Evolutionary conservation across 92 coral and sea anemone genomes (phyloP), one percentile per base, ranked within the genome.

Genomic region (Montipora capitata): DNA sequence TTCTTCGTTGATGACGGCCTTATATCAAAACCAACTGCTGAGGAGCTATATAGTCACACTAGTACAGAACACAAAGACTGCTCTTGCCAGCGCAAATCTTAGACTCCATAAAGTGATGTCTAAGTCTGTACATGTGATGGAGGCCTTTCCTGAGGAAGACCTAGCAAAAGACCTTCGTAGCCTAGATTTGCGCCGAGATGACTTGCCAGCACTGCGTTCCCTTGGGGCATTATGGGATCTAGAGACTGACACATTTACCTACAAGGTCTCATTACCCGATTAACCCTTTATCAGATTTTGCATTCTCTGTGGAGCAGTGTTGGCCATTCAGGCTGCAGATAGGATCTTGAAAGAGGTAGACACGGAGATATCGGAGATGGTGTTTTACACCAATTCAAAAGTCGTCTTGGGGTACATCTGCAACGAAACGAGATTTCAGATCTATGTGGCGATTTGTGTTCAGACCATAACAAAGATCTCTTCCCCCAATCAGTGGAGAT

Each of bases 1-100:
- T 91, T 91, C 63, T 91, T 86, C 51, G 84, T 91, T 16, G 92
- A 91, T 56, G 91, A 86, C 40, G 91, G 91, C 9, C 64, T 87
- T 41, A 58, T 82, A 51, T 91, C 88, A 18, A 68, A 44, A 3
- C 2, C 64, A 15, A 43, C 79, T 41, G 56, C 64, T 1, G 56
- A 68, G 64, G 78, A 57, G 88, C 88, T 5, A 77, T 76, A 57
- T 40, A 81, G 27, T 20, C 27, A 20, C 27, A 20, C 27, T 20
- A 20, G 27, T 20, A 20, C 27, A 20, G 27, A 20, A 20, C 27
- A 20, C 27, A 20, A 20, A 20, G 27, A 20, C 27, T 20, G 27
- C 27, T 20, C 27, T 20, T 57, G 87, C 82, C 57, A 72, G 85
- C 3, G 72, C 84, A n/a, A 90, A 79, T 49, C 78, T 85, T 10